Conservation (phyloP, 2,113 vertebrate species). For the Cettia cetti region DNA sequence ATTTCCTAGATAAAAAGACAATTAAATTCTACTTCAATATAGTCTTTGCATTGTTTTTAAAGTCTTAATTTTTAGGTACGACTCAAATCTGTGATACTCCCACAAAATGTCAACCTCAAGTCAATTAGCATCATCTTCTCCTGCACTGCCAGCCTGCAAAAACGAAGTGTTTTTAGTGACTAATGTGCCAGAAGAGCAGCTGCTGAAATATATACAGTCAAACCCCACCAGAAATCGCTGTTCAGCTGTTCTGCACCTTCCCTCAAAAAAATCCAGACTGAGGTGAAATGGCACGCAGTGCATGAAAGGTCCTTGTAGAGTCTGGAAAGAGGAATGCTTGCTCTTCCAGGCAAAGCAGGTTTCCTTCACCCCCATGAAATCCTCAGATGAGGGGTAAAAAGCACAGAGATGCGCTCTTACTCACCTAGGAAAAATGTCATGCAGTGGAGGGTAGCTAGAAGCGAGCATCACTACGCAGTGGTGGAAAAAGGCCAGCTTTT, state of each 20-base stretch:
- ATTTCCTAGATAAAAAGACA: constrained; percentile 78
- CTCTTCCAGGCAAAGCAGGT: accelerated
- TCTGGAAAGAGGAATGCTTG: accelerated
- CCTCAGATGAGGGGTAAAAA: accelerated
- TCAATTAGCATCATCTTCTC: background rate
- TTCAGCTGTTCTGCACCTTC: background rate
- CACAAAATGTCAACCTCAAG: background rate
- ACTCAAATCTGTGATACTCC: background rate
- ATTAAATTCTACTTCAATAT: background rate
- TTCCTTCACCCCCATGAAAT: accelerated
- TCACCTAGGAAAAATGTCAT: accelerated
- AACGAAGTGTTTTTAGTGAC: background rate
- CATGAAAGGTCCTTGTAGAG: accelerated
- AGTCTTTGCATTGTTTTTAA: background rate
- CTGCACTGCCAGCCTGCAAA: background rate
- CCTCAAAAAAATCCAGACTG: background rate
- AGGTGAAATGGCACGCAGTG: accelerated
- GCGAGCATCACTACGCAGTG: accelerated
- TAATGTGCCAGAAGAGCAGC: background rate
- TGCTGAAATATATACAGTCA: background rate
- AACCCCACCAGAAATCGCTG: background rate
- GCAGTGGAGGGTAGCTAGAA: accelerated
- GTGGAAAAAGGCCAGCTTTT: accelerated
- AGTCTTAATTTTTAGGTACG: background rate
- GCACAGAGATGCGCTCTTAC: accelerated